Evolutionary conservation across 2,888 invertebrate genomes (phyloP).

Genomic region (Stenotaenia linearis): DNA sequence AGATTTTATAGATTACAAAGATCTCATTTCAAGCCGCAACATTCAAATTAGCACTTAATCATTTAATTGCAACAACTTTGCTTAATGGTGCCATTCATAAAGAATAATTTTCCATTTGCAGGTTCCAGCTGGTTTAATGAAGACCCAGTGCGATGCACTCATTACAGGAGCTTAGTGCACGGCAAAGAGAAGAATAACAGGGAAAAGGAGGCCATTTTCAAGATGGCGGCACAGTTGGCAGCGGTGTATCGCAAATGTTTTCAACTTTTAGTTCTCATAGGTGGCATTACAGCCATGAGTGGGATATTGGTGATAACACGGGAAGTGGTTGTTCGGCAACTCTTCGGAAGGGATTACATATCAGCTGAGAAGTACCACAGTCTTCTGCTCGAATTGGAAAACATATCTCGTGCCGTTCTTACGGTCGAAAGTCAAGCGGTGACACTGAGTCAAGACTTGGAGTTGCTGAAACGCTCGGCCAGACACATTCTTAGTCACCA

Average conservation of each 20-base stretch:
- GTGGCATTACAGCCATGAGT: slow-evolving; percentile 27
- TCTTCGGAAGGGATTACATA: slow-evolving; percentile 26
- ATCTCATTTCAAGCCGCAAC: not conserved
- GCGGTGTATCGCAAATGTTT: slow-evolving; percentile 26
- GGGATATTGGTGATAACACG: slow-evolving; percentile 21
- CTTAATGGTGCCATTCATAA: not conserved
- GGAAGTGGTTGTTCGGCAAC: slow-evolving; percentile 18
- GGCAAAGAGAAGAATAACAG: not conserved
- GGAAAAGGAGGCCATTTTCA: not conserved
- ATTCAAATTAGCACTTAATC: not conserved
- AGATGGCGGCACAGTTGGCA: not conserved
- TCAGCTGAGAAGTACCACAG: slow-evolving; percentile 26
- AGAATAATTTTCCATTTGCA: not conserved
- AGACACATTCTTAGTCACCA: slow-evolving; percentile 15
- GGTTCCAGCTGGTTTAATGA: not conserved
- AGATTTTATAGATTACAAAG: not conserved
- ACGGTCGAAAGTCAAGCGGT: slow-evolving; percentile 26
- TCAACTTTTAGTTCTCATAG: slow-evolving; percentile 23
- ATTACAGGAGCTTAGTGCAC: not conserved
- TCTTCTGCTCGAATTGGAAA: slow-evolving; percentile 19
- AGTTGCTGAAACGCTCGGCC: slow-evolving; percentile 15
- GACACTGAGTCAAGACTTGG: slow-evolving; percentile 26
- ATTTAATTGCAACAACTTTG: not conserved
- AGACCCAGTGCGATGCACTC: not conserved
- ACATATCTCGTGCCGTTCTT: slow-evolving; percentile 24